phyloP scores from a whole-genome alignment of 30 jellyfish, hydroid and myxozoan genomes.

The Aurelia coerulea region DNA sequence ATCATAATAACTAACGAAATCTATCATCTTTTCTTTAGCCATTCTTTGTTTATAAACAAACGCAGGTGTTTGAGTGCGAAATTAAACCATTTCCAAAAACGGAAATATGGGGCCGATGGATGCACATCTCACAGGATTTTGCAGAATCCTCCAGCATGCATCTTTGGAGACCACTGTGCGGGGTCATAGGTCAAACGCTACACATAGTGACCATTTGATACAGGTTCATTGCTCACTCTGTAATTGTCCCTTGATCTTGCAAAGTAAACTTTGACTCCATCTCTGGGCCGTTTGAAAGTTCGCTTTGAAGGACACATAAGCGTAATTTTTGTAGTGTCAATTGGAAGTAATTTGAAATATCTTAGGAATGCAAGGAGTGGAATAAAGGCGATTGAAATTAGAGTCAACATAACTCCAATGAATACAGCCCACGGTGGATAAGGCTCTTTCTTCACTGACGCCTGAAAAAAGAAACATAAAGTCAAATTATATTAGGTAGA shows the following conservation, averaged over 20 bases:
- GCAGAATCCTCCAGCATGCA: no score
- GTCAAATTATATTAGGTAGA: neutral
- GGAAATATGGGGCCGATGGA: no score
- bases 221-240: neutral
- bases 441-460: constrained; percentile 34
- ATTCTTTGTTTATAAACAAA: no score
- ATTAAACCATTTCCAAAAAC: no score
- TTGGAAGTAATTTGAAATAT: constrained; percentile 70
- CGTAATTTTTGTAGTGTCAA: constrained; percentile 34
- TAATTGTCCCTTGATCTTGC: constrained; percentile 39
- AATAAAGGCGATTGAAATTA: constrained; percentile 79
- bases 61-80: no score
- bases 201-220: constrained; percentile 43
- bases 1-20: no score
- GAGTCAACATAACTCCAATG: constrained; percentile 78
- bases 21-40: no score
- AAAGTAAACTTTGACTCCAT: constrained; percentile 51
- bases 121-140: no score
- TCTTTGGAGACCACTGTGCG: no score
- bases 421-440: constrained; percentile 97
- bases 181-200: neutral
- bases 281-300: constrained; percentile 21
- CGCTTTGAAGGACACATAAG: constrained; percentile 46
- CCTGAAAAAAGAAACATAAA: constrained; percentile 61
- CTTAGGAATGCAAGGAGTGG: constrained; percentile 86